phyloP scores from a whole-genome alignment of 2,888 invertebrate species.

The Calameuta pallipes region DNA sequence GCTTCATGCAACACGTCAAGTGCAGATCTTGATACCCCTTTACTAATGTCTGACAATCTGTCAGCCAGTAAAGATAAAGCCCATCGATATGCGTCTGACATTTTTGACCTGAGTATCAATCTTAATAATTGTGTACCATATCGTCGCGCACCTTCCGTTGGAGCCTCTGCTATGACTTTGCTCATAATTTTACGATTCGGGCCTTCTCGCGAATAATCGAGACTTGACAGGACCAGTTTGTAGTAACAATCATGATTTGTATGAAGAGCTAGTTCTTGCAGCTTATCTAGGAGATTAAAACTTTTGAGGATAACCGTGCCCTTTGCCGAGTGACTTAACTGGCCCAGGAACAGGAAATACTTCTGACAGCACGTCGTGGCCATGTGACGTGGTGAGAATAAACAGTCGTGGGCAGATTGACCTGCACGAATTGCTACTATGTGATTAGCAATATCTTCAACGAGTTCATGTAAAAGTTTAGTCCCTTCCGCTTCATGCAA shows the following conservation, averaged over 20 bases:
- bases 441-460: conserved; percentile 83
- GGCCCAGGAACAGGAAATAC: conserved; percentile 94
- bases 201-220: conserved; percentile 87
- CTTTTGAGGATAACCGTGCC: conserved; percentile 79
- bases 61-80: conserved; percentile 85
- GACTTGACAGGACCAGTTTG: conserved; percentile 90
- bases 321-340: conserved; percentile 78
- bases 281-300: conserved; percentile 60
- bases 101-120: conserved; percentile 82
- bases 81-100: conserved; percentile 85
- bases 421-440: conserved; percentile 79
- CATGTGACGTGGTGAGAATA: conserved; percentile 90
- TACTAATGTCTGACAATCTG: conserved; percentile 87
- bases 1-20: conserved; percentile 90
- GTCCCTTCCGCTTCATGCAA: conserved; percentile 78
- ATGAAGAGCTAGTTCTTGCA: conserved; percentile 82
- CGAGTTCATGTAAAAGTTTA: conserved; percentile 80
- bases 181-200: conserved; percentile 75
- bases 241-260: conserved; percentile 93
- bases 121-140: conserved; percentile 94
- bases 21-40: conserved; percentile 83
- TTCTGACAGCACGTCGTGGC: conserved; percentile 91
- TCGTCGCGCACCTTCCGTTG: conserved; percentile 72
- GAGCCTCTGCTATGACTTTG: conserved; percentile 68
- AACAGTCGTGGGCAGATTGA: conserved; percentile 84